Evolutionary conservation across 2,888 invertebrate species (phyloP).

Genomic region (Drosophila sordidula): DNA sequence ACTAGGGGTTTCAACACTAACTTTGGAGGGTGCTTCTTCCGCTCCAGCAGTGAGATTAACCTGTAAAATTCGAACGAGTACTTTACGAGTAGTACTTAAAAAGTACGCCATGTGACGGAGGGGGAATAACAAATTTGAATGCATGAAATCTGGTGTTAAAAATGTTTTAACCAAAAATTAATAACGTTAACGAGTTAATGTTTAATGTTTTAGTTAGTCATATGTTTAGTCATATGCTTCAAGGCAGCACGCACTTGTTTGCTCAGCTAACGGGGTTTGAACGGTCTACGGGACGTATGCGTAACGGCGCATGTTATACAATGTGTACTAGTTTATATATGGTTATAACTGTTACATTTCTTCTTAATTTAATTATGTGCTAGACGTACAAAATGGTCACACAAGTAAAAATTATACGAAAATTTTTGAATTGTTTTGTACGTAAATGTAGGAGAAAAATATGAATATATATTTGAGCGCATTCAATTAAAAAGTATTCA

Average conservation of each 20-base stretch:
- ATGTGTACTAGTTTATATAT: constrained; percentile 28
- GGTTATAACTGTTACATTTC: constrained; percentile 5
- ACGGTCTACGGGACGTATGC: constrained; percentile 54
- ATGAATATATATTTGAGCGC: constrained; percentile 25
- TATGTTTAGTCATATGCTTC: constrained; percentile 22
- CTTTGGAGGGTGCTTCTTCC: constrained; percentile 85
- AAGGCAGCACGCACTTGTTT: constrained; percentile 14
- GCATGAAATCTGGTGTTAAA: constrained; percentile 6
- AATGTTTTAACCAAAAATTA: constrained; percentile 6
- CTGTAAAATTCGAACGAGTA: constrained; percentile 78
- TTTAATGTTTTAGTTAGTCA: constrained; percentile 6
- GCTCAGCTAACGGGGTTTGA: constrained; percentile 20
- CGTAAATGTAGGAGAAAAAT: constrained; percentile 12
- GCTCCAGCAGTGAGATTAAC: constrained; percentile 85
- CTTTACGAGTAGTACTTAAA: constrained; percentile 49
- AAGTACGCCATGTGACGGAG: constrained; percentile 17
- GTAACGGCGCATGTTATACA: constrained; percentile 46
- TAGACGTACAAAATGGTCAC: constrained; percentile 21
- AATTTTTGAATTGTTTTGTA: constrained; percentile 30
- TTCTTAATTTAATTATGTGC: constrained; percentile 34
- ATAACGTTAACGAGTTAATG: constrained; percentile 7
- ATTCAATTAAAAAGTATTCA: constrained; percentile 45
- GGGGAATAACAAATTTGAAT: constrained; percentile 17
- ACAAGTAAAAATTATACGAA: constrained; percentile 18
- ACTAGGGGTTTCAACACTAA: constrained; percentile 82